These are phyloP conservation scores for Drosophila anomalipes DNA, from an alignment of 2,888 invertebrate species.

Conservation along the genomic window DNA sequence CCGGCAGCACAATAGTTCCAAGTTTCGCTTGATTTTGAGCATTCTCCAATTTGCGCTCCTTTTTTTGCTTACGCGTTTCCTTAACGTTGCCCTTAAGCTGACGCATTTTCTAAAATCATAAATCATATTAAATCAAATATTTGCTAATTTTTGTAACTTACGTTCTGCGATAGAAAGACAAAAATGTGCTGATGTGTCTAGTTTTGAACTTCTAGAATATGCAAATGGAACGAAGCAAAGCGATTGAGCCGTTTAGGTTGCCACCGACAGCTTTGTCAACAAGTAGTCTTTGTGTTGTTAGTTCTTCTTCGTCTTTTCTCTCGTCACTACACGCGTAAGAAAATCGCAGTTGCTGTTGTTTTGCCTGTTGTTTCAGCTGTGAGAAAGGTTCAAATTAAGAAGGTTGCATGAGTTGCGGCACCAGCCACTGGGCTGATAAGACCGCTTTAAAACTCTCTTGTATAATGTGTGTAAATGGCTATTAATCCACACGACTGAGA, in stretches of 20 bases:
- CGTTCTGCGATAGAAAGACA: not conserved
- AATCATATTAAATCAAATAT: not conserved
- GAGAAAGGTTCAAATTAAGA: not conserved
- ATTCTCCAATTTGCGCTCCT: slow-evolving; percentile 94
- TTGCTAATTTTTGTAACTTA: slow-evolving; percentile 7
- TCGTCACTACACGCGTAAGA: slow-evolving; percentile 31
- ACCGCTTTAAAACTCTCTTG: not conserved
- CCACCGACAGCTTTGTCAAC: slow-evolving; percentile 45
- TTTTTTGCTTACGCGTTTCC: slow-evolving; percentile 93
- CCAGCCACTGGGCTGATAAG: not conserved
- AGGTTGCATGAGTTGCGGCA: slow-evolving; percentile 23
- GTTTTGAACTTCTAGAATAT: slow-evolving; percentile 24
- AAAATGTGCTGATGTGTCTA: slow-evolving; percentile 56
- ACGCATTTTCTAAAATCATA: slow-evolving; percentile 87
- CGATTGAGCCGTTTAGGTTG: slow-evolving; percentile 10
- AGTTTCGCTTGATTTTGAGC: slow-evolving; percentile 91
- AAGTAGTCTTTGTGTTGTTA: slow-evolving; percentile 52
- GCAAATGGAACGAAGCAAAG: slow-evolving; percentile 17
- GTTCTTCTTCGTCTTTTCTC: slow-evolving; percentile 25
- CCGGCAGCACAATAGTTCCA: slow-evolving; percentile 91
- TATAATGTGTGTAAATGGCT: not conserved
- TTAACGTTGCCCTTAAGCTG: slow-evolving; percentile 93
- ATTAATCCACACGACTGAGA: no score
- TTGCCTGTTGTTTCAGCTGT: slow-evolving; percentile 36
- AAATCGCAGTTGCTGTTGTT: slow-evolving; percentile 38